Conservation (phyloP, 2,113 vertebrate species). For the Psilopogon haemacephalus region DNA sequence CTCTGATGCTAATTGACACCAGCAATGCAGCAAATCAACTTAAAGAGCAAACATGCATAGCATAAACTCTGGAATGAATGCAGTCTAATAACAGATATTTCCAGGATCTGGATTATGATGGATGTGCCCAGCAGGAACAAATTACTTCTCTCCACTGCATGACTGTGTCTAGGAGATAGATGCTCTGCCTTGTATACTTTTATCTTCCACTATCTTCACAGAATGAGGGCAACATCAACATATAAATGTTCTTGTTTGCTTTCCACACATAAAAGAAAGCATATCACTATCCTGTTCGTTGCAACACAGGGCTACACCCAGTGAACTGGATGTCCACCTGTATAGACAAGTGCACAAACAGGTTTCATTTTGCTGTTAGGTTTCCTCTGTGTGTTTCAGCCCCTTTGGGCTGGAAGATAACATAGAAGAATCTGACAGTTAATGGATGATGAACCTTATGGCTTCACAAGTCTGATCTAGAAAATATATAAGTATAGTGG, state of each 20-base stretch:
- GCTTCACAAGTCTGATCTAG: neutral
- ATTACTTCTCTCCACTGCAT: slow-evolving; percentile 54
- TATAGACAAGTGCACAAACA: neutral
- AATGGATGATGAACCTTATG: neutral
- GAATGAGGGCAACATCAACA: slow-evolving; percentile 33
- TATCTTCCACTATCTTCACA: slow-evolving; percentile 41
- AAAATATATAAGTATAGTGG: neutral
- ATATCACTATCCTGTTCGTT: neutral
- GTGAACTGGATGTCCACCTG: slow-evolving; percentile 35
- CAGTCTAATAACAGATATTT: slow-evolving; percentile 38
- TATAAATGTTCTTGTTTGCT: slow-evolving; percentile 58
- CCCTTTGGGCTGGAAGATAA: neutral
- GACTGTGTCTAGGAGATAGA: slow-evolving; percentile 52
- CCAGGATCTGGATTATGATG: slow-evolving; percentile 52
- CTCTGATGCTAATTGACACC: slow-evolving; percentile 19
- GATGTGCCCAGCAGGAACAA: slow-evolving; percentile 62
- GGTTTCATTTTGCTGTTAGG: slow-evolving; percentile 20
- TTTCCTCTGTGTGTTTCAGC: slow-evolving; percentile 7
- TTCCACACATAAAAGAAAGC: slow-evolving; percentile 28
- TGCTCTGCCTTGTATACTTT: slow-evolving; percentile 60
- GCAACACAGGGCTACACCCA: neutral
- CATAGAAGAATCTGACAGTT: neutral
- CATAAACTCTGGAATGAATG: slow-evolving; percentile 26
- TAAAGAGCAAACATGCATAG: neutral
- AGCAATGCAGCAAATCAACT: neutral